These are phyloP conservation scores for Noctua janthina DNA, from an alignment of 2,888 invertebrate genomes.

Conservation along the genomic window DNA sequence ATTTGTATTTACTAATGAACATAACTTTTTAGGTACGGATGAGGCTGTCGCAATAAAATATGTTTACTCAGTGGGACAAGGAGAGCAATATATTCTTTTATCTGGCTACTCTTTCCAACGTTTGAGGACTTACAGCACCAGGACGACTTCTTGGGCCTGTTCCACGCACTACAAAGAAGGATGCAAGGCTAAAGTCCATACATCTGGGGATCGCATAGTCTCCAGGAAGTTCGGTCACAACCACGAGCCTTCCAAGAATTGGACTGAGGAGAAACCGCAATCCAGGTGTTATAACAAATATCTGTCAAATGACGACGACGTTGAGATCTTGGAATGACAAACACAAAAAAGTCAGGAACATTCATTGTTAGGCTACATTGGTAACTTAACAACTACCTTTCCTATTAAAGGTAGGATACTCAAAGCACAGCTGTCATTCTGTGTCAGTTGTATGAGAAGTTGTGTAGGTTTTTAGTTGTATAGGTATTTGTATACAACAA, in stretches of 20 bases:
- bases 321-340: neutral
- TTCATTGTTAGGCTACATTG: conserved; percentile 1
- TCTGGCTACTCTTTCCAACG: conserved; percentile 43
- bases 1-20: neutral
- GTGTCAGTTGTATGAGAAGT: too few relatives aligned
- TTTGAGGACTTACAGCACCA: conserved; percentile 42
- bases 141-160: conserved; percentile 44
- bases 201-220: conserved; percentile 21
- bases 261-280: too few relatives aligned
- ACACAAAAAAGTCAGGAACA: neutral
- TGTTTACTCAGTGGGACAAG: neutral
- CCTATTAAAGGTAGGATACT: too few relatives aligned
- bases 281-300: conserved; percentile 28
- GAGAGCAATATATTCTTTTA: conserved; percentile 33
- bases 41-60: too few relatives aligned
- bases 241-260: conserved; percentile 29
- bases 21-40: conserved; percentile 24
- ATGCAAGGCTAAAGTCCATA: conserved; percentile 44
- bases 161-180: conserved; percentile 42
- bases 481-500: too few relatives aligned
- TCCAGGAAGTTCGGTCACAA: conserved; percentile 30
- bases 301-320: neutral
- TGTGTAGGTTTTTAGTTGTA: too few relatives aligned
- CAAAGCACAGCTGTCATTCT: too few relatives aligned
- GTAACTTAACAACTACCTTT: too few relatives aligned